Percentiles rank a stretch among this genome's conserved stretches.
Evolutionary conservation across 2,888 invertebrate species (phyloP).

Genomic region (Lumbricus terrestris): DNA sequence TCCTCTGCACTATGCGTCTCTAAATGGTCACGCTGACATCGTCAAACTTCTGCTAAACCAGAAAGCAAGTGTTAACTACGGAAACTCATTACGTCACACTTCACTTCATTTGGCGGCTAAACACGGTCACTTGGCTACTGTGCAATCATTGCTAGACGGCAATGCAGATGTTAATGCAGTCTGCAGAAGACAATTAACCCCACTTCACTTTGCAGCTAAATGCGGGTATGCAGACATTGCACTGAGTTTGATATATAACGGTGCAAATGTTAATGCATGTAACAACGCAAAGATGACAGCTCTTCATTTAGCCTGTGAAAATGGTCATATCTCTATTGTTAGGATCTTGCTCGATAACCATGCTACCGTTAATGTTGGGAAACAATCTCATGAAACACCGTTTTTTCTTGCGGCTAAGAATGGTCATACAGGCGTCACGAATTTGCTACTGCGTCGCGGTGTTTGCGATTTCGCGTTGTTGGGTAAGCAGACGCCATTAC

Average conservation of each 20-base stretch:
- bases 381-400: neutral
- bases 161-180: no score
- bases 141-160: no score
- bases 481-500: no score
- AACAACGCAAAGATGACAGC: neutral
- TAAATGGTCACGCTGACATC: neutral
- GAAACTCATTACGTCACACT: neutral
- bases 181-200: no score
- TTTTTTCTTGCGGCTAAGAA: neutral
- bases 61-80: neutral
- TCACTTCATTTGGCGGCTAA: neutral
- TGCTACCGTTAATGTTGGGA: neutral
- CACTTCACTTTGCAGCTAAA: neutral
- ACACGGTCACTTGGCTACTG: no score
- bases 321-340: neutral
- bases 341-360: neutral
- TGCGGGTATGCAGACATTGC: neutral
- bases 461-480: no score
- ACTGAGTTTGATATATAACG: neutral
- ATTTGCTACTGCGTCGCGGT: no score
- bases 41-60: neutral
- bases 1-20: no score
- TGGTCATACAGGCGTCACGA: no score
- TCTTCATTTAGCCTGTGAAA: neutral
- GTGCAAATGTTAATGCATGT: no score